Evolutionary conservation across 2,113 vertebrate genomes (phyloP), one percentile per base, ranked within the genome.

Genomic region (Paramisgurnus dabryanus): DNA sequence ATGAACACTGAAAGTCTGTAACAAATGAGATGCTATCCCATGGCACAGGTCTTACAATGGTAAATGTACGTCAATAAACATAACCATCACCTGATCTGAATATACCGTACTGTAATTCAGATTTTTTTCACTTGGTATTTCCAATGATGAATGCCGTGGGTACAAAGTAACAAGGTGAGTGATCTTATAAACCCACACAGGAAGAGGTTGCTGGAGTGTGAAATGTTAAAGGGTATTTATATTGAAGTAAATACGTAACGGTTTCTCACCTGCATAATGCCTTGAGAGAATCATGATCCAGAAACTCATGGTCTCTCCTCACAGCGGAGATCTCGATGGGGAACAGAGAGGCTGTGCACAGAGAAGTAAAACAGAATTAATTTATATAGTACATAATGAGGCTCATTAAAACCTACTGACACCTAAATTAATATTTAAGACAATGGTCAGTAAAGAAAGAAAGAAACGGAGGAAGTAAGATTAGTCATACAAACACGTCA

Each of bases 221-320:
- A 55, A 45, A 49, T n/a, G 12, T 66, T 53, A n/a, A 13, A 63
- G 17, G 8, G 3, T 15, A 63, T 75, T 49, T 11, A 63, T 75
- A 75, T 49, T 73, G 9, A 49, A 63, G 43, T 49, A 18, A 75
- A 75, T 63, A 64, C 10, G 22, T 12, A 68, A 57, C 60, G n/a
- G 11, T 50, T 50, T 77, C 68, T 78, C 34, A 85, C 83, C 95
- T 95, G 94, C 94, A 95, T 77, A 96, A 88, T 49, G 94, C 92
- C 88, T 91, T 91, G 82, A 96, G 89, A 79, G 94, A 95, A 86
- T 95, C 94, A 83, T 93, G 86, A 84, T 96, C 95, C 90, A 95
- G 88, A 91, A 95, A 96, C 86, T 86, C 64, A 84, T 95, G 94
- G 85, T 96, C 93, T 79, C 91, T 94, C 88, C 94, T 93, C 89